These are phyloP conservation scores for Gymnogyps californianus DNA, from an alignment of 2,113 vertebrate species.

Conservation along the genomic window DNA sequence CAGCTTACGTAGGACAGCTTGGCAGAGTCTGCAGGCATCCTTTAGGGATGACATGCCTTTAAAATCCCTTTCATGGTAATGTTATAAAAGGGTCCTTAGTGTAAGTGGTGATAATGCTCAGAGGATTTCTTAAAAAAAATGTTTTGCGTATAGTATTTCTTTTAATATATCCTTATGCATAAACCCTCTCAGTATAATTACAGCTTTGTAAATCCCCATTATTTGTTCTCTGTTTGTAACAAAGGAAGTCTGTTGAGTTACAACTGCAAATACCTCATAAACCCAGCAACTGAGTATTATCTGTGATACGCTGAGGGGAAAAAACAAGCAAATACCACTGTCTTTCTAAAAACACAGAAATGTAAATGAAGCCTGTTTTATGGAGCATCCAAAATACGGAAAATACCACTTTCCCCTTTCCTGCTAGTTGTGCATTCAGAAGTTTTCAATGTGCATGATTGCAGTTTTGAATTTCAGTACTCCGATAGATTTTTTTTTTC, in stretches of 20 bases:
- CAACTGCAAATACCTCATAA: constrained; percentile 24
- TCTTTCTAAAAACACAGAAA: not conserved
- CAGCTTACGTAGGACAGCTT: not conserved
- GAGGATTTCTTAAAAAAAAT: not conserved
- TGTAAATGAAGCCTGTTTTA: not conserved
- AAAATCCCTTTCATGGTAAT: not conserved
- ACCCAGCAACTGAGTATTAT: not conserved
- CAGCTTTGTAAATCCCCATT: constrained; percentile 21
- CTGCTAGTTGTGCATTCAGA: not conserved
- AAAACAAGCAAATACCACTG: not conserved
- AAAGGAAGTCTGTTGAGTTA: constrained; percentile 28
- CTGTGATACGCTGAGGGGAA: not conserved
- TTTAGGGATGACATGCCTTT: not conserved
- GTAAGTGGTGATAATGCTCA: not conserved
- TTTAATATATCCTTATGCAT: not conserved
- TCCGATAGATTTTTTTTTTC: not conserved
- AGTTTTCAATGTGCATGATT: not conserved
- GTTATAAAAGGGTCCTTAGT: not conserved
- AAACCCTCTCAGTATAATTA: constrained; percentile 16
- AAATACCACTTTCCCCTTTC: not conserved
- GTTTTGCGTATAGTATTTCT: not conserved
- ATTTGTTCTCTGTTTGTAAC: not conserved
- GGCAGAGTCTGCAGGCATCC: not conserved
- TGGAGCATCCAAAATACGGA: not conserved
- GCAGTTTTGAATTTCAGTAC: not conserved